phyloP scores from a whole-genome alignment of 2,888 invertebrate genomes.

The Mesochorus sp. region DNA sequence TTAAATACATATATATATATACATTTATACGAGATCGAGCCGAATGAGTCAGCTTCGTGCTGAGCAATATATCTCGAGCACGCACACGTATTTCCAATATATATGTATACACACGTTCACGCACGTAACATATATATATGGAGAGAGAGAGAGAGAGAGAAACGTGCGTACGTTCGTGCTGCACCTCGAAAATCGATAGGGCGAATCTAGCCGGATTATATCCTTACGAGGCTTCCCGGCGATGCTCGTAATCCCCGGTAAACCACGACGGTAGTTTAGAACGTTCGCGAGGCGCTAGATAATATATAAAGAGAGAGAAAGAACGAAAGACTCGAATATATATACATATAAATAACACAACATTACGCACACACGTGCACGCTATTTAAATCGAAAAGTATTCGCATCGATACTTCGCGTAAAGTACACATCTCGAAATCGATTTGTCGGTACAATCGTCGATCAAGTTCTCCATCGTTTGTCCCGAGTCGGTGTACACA shows the following conservation, averaged over 20 bases:
- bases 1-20: constrained; percentile 26
- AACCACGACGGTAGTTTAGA: constrained; percentile 62
- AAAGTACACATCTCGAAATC: constrained; percentile 41
- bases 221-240: constrained; percentile 80
- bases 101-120: constrained; percentile 47
- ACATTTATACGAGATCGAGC: constrained; percentile 30
- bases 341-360: not conserved
- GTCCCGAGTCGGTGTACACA: constrained; percentile 15
- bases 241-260: constrained; percentile 77
- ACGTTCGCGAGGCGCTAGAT: constrained; percentile 32
- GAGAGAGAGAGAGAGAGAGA: constrained; percentile 45
- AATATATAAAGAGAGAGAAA: no score
- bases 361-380: not conserved
- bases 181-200: constrained; percentile 81
- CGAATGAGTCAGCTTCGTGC: constrained; percentile 71
- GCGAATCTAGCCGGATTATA: constrained; percentile 81
- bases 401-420: constrained; percentile 56
- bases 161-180: constrained; percentile 68
- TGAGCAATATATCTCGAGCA: constrained; percentile 66
- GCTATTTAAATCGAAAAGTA: not conserved
- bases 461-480: constrained; percentile 50
- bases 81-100: no score
- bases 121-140: constrained; percentile 45
- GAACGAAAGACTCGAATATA: no score
- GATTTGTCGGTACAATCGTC: constrained; percentile 58